phyloP scores from a whole-genome alignment of 2,113 vertebrate species.

The Bubo bubo region DNA sequence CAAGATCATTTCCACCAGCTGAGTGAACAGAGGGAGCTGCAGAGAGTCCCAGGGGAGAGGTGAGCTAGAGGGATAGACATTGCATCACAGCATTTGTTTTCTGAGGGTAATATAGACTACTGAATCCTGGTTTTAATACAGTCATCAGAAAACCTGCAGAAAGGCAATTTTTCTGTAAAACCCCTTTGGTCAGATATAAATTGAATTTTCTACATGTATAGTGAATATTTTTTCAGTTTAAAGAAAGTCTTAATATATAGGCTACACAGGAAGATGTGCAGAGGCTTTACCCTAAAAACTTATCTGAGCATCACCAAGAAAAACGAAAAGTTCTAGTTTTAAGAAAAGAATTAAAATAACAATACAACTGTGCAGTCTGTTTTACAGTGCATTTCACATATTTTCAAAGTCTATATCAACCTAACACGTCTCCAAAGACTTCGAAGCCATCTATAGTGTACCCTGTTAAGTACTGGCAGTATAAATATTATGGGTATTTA shows the following conservation, averaged over 20 bases:
- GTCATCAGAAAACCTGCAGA: background rate
- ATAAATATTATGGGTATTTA: background rate
- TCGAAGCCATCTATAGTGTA: background rate
- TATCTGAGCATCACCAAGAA: background rate
- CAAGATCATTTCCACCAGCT: background rate
- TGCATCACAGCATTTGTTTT: background rate
- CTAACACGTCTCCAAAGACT: background rate
- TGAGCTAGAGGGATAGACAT: background rate
- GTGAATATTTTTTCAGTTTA: background rate
- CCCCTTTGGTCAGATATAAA: background rate
- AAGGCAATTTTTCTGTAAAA: background rate
- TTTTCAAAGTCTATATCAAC: background rate
- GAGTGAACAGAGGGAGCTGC: background rate
- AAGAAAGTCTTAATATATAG: background rate
- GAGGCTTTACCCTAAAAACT: background rate
- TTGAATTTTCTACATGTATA: background rate
- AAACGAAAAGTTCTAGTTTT: background rate
- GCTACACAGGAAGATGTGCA: background rate
- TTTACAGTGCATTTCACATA: background rate
- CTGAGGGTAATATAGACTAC: background rate
- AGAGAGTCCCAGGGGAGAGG: background rate
- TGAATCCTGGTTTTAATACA: background rate
- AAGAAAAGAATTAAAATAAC: background rate
- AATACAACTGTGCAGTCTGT: background rate
- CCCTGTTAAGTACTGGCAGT: background rate